Percentiles rank a stretch among this genome's conserved stretches.
These are phyloP conservation scores for Lycaena phlaeas DNA, from an alignment of 2,888 invertebrate genomes.

Conservation along the genomic window DNA sequence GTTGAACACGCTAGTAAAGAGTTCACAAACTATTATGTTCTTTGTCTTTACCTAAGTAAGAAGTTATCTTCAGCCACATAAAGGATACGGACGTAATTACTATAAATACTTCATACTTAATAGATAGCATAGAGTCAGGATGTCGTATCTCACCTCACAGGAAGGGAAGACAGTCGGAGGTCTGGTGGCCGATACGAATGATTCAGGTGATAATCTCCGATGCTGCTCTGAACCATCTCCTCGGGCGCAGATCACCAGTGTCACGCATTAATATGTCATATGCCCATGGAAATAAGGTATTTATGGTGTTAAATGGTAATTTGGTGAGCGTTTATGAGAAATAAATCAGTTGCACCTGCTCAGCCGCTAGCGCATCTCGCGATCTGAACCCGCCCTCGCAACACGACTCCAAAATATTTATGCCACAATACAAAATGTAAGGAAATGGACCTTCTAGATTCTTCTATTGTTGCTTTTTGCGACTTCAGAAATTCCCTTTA, in stretches of 20 bases:
- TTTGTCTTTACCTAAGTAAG: too few relatives aligned
- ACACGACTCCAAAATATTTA: constrained; percentile 17
- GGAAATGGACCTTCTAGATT: neutral
- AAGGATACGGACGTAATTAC: constrained; percentile 4
- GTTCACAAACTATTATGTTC: too few relatives aligned
- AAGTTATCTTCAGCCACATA: too few relatives aligned
- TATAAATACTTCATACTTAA: constrained; percentile 1
- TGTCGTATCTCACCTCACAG: constrained; percentile 22
- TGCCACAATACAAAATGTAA: constrained; percentile 4
- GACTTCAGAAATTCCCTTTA: neutral
- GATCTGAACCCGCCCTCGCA: constrained; percentile 24
- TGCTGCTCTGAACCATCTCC: constrained; percentile 23
- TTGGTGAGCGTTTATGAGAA: constrained; percentile 23
- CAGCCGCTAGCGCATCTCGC: constrained; percentile 21
- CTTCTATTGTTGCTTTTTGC: neutral
- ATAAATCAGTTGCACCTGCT: constrained; percentile 28
- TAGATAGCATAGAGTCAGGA: constrained; percentile 17
- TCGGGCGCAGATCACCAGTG: constrained; percentile 18
- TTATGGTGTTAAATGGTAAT: constrained; percentile 22
- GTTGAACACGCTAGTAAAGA: too few relatives aligned
- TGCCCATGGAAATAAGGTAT: constrained; percentile 23
- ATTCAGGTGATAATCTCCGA: constrained; percentile 21
- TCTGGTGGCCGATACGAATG: constrained; percentile 13
- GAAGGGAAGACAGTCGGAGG: constrained; percentile 22
- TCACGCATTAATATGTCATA: constrained; percentile 23